Percentiles rank a stretch among this genome's conserved stretches.
Conservation (phyloP, 1,140 invertebrate species). For the Hypothenemus hampei region DNA sequence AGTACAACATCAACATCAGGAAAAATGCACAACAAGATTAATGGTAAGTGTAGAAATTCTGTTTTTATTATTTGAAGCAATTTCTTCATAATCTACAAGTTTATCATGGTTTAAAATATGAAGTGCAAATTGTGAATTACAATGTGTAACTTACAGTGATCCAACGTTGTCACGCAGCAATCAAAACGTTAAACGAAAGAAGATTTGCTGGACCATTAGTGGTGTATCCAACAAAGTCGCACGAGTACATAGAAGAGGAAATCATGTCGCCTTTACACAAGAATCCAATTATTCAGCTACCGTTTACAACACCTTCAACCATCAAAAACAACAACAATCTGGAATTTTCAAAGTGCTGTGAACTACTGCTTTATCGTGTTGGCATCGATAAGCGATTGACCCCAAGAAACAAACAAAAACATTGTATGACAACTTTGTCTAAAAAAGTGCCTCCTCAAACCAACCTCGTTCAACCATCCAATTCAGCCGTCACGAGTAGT, state of each 20-base stretch:
- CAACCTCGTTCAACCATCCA: background rate
- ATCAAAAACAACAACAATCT: slow-evolving; percentile 2
- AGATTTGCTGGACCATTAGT: slow-evolving; percentile 24
- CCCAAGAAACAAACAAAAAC: background rate
- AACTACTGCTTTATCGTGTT: slow-evolving; percentile 13
- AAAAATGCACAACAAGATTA: slow-evolving; percentile 30
- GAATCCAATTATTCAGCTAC: slow-evolving; percentile 14
- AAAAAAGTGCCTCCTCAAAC: background rate
- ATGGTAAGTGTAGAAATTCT: slow-evolving; percentile 37
- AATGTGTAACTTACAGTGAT: slow-evolving; percentile 32
- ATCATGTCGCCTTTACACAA: slow-evolving; percentile 26
- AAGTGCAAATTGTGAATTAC: too few species aligned
- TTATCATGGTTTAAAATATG: too few species aligned
- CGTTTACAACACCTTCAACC: slow-evolving; percentile 25
- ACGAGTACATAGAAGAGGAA: slow-evolving; percentile 2
- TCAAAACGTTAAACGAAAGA: slow-evolving; percentile 29
- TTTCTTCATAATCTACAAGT: too few species aligned
- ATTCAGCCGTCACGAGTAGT: background rate
- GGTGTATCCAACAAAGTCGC: slow-evolving; percentile 12
- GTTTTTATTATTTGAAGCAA: too few species aligned
- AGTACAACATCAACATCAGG: slow-evolving; percentile 9
- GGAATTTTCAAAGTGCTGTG: slow-evolving; percentile 18
- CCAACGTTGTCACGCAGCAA: slow-evolving; percentile 30
- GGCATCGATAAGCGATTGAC: slow-evolving; percentile 15
- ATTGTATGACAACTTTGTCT: too few species aligned